Base-by-base conservation (phyloP, 2,113 vertebrate genomes). In the Prunella fulvescens region DNA sequence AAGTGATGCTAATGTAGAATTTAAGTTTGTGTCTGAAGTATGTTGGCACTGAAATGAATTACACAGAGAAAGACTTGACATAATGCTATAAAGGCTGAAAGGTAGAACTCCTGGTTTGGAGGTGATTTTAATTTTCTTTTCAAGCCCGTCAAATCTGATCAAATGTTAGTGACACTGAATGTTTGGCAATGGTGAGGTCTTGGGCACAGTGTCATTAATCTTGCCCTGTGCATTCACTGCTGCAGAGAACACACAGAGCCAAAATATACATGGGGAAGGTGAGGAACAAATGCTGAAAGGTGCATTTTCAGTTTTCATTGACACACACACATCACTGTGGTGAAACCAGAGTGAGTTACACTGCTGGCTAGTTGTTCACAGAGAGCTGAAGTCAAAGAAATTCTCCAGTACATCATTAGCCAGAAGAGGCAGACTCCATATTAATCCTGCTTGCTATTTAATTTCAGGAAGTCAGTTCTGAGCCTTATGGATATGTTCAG, bases 371-470 rank as follows among this genome's bases (percentile, higher is more conserved):
- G 26, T 3, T 90, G 67, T 83, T 71, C 12, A 3, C 31, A 56
- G 79, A 91, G 74, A 42, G 29, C 19, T 28, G 24, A n/a, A 90
- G 71, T 88, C 70, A 70, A 54, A 85, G 74, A 50, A 78, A 78
- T 78, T 85, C 87, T 82, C 35, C 22, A 28, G 33, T 17, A 13
- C 22, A 22, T 37, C 28, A 4, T 60, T 35, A 86, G 45, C 31
- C 50, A 89, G 81, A 44, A 88, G 67, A 93, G 85, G 67, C 81
- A 93, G 60, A n/a, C 15, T 73, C 85, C 71, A 11, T 88, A 90
- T 78, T 96, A 88, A 90, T 92, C 81, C 82, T 92, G 58, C 70
- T 84, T 92, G 86, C 29, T 89, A 67, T 92, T 91, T 95, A 80
- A 90, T 92, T 95, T 83, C 58, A 17, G 56, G 58, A 79, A 96